These are phyloP conservation scores for Halictus ligatus DNA, from an alignment of 2,888 invertebrate species.

Conservation along the genomic window DNA sequence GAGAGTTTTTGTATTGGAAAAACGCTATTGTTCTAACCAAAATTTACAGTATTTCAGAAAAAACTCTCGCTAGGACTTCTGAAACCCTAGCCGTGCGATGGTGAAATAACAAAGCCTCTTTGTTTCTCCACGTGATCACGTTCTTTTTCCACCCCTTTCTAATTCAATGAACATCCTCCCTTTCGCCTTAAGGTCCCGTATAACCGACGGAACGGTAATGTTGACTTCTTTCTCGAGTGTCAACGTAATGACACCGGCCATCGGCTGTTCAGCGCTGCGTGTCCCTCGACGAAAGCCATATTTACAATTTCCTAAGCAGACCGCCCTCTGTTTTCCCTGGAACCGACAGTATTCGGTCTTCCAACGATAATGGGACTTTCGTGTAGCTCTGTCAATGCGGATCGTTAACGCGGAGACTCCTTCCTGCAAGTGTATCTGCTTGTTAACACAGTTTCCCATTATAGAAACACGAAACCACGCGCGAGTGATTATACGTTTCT, in stretches of 20 bases:
- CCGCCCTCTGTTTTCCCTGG: constrained; percentile 20
- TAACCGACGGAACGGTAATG: neutral
- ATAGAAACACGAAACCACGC: neutral
- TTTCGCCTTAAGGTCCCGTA: neutral
- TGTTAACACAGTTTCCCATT: constrained; percentile 26
- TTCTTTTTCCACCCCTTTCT: neutral
- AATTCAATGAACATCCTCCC: constrained; percentile 1
- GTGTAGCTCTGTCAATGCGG: constrained; percentile 59
- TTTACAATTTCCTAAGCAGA: constrained; percentile 14
- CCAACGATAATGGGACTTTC: constrained; percentile 73
- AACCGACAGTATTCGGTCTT: constrained; percentile 37
- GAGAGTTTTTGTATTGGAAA: too few species aligned
- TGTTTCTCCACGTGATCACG: neutral
- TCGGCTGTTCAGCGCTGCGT: neutral
- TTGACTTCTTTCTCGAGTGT: neutral
- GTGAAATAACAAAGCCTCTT: neutral
- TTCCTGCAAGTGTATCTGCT: constrained; percentile 11
- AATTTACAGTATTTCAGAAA: too few species aligned
- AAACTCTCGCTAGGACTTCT: too few species aligned
- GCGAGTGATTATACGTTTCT: neutral
- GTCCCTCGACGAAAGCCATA: neutral
- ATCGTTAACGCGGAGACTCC: constrained; percentile 31
- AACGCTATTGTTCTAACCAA: too few species aligned
- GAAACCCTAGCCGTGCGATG: too few species aligned
- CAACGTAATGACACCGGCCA: neutral